These are phyloP conservation scores for Lasioglossum villosulum DNA, from an alignment of 2,888 invertebrate species.

Conservation along the genomic window DNA sequence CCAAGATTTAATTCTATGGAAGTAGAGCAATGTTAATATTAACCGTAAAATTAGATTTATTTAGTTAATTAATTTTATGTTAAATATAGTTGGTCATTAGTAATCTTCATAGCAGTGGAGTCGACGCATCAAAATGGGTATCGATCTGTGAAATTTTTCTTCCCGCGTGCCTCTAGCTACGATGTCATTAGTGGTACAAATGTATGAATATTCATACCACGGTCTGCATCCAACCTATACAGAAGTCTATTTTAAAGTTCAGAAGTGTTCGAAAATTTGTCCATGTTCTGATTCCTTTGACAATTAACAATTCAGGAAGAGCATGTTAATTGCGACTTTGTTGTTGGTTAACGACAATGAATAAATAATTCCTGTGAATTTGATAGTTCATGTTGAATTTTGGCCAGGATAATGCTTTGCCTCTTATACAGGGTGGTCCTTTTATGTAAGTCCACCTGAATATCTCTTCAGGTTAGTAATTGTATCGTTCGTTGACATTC, in stretches of 20 bases:
- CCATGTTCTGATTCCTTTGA: neutral
- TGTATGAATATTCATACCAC: slow-evolving; percentile 8
- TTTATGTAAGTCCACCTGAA: no score
- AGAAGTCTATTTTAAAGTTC: slow-evolving; percentile 1
- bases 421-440: no score
- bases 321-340: neutral
- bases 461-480: no score
- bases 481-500: no score
- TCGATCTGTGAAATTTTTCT: slow-evolving; percentile 10
- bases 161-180: neutral
- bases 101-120: neutral
- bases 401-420: no score
- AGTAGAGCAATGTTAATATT: neutral
- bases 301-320: neutral
- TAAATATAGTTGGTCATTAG: neutral
- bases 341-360: neutral
- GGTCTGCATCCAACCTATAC: neutral
- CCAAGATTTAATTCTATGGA: neutral
- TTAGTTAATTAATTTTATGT: neutral
- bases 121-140: slow-evolving; percentile 1
- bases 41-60: neutral
- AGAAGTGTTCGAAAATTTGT: neutral
- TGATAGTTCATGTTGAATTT: no score
- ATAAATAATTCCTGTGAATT: neutral
- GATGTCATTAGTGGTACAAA: slow-evolving; percentile 11